A percentile compares a stretch with the other conserved stretches of the same genome.
phyloP scores from a whole-genome alignment of 2,113 vertebrate genomes.

The Azemiops feae region DNA sequence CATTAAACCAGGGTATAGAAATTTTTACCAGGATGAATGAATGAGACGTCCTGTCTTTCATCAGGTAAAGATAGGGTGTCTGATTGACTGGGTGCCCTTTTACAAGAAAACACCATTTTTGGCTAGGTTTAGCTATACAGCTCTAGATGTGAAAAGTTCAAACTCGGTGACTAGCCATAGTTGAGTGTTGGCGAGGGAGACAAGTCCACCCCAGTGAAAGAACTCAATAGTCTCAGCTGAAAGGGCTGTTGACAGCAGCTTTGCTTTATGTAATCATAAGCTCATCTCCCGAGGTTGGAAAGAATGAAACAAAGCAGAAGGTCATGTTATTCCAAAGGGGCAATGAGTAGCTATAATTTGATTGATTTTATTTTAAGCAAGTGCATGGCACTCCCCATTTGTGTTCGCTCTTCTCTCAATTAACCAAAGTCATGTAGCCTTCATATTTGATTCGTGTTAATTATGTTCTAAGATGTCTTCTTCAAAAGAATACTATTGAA shows the following conservation, averaged over 20 bases:
- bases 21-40: not conserved
- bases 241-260: not conserved
- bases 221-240: not conserved
- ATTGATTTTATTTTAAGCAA: constrained; percentile 55
- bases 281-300: constrained; percentile 23
- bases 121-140: not conserved
- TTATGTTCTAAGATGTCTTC: constrained; percentile 42
- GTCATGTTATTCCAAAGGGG: constrained; percentile 24
- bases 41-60: not conserved
- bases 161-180: not conserved
- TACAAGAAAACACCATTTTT: not conserved
- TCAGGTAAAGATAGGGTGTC: not conserved
- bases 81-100: not conserved
- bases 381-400: constrained; percentile 55
- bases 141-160: not conserved
- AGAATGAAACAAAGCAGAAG: not conserved
- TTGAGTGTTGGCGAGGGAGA: not conserved
- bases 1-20: not conserved
- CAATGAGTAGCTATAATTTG: constrained; percentile 40
- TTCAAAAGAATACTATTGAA: constrained; percentile 36
- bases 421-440: constrained; percentile 56
- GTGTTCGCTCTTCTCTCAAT: constrained; percentile 60
- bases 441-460: constrained; percentile 59
- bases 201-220: not conserved
- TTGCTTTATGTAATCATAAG: not conserved